Evolutionary conservation across 2,113 vertebrate genomes (phyloP).

Genomic region (Mirza zaza): DNA sequence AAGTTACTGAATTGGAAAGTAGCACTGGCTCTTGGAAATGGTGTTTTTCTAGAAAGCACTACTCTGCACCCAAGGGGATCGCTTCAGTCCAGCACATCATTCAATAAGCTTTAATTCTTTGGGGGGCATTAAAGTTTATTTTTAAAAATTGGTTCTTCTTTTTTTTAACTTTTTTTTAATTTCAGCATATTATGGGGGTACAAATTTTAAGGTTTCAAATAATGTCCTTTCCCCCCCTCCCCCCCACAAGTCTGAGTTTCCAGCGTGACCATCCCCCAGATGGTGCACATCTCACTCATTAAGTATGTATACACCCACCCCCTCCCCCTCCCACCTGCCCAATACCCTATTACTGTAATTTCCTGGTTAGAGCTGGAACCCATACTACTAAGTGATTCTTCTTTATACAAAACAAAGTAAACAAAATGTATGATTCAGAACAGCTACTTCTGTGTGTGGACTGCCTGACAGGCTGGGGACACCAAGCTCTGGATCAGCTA

Average conservation of each 20-base stretch:
- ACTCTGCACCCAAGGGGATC: not conserved
- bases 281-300: too few species aligned
- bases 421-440: slow-evolving; percentile 42
- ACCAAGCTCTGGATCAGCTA: not conserved
- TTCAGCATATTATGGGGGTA: too few species aligned
- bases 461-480: not conserved
- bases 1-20: not conserved
- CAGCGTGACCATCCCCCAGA: too few species aligned
- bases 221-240: too few species aligned
- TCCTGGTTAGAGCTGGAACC: too few species aligned
- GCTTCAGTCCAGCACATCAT: not conserved
- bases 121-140: not conserved
- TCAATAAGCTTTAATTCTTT: not conserved
- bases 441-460: not conserved
- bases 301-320: too few species aligned
- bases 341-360: too few species aligned
- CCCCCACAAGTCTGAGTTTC: too few species aligned
- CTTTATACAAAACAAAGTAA: not conserved
- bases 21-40: not conserved
- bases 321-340: too few species aligned
- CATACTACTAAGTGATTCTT: not conserved
- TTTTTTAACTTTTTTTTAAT: too few species aligned
- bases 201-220: too few species aligned
- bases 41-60: slow-evolving; percentile 22
- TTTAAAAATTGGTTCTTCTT: not conserved